These are phyloP conservation scores for Gymnoscopelus microlampas DNA, from an alignment of 2,797 vertebrate species.

Conservation along the genomic window DNA sequence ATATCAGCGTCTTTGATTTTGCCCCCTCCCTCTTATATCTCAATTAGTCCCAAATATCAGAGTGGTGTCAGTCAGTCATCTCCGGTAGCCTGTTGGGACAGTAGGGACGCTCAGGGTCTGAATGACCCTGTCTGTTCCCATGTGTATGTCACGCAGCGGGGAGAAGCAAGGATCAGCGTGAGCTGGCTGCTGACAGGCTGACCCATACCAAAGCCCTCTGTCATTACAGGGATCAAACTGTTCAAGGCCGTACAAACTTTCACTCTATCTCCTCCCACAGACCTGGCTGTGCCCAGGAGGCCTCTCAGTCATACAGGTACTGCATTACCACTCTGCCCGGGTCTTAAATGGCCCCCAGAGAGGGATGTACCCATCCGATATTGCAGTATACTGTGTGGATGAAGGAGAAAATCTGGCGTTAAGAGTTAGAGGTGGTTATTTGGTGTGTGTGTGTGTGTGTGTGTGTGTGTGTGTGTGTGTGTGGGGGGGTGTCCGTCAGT, in stretches of 20 bases:
- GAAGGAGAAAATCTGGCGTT: slow-evolving; percentile 20
- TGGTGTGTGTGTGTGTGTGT: slow-evolving; percentile 1
- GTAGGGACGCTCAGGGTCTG: slow-evolving; percentile 36
- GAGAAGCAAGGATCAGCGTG: slow-evolving; percentile 61
- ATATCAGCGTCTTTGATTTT: slow-evolving; percentile 45
- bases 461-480: slow-evolving; percentile 5
- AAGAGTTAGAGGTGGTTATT: slow-evolving; percentile 15
- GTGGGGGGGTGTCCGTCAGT: slow-evolving; percentile 10
- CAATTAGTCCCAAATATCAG: slow-evolving; percentile 46
- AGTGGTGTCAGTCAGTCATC: slow-evolving; percentile 13
- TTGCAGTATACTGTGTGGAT: slow-evolving; percentile 15
- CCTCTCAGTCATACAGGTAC: slow-evolving; percentile 14
- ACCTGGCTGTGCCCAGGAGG: slow-evolving; percentile 5
- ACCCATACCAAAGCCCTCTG: slow-evolving; percentile 71
- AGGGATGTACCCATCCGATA: slow-evolving; percentile 27
- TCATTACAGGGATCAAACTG: slow-evolving; percentile 74
- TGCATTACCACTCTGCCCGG: slow-evolving; percentile 9
- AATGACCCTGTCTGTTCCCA: slow-evolving; percentile 32
- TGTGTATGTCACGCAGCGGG: slow-evolving; percentile 43
- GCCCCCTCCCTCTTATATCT: slow-evolving; percentile 27
- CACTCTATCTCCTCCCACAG: slow-evolving; percentile 57
- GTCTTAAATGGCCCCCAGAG: slow-evolving; percentile 18
- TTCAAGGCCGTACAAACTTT: slow-evolving; percentile 68
- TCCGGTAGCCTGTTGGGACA: slow-evolving; percentile 2
- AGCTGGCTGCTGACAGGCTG: slow-evolving; percentile 68